Evolutionary conservation across 2,797 vertebrate genomes (phyloP).

Genomic region (Tiaroga cobitis): DNA sequence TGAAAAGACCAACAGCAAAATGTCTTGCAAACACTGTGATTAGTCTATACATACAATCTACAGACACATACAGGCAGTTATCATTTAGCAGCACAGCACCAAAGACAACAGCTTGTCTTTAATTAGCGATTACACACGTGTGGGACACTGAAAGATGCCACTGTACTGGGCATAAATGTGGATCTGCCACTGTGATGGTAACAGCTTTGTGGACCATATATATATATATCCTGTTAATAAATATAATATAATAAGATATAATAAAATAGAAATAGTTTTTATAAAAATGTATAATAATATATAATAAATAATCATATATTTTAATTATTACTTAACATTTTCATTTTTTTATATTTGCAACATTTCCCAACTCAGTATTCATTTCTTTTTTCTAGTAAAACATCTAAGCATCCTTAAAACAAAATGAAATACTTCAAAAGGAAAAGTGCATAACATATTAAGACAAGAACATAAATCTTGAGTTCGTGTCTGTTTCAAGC

Average conservation of each 20-base stretch:
- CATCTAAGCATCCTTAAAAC: neutral
- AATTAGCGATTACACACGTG: neutral
- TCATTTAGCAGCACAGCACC: slow-evolving; percentile 1
- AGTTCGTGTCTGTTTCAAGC: neutral
- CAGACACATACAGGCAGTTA: neutral
- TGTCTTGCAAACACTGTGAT: neutral
- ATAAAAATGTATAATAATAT: too few relatives aligned
- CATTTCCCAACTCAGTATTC: neutral
- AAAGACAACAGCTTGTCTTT: slow-evolving; percentile 10
- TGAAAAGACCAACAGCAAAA: slow-evolving; percentile 5
- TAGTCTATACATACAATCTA: neutral
- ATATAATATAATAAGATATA: too few relatives aligned
- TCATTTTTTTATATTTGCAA: neutral
- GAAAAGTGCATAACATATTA: neutral
- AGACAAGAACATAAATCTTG: neutral
- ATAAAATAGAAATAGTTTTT: too few relatives aligned
- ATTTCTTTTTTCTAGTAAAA: neutral
- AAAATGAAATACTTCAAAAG: neutral
- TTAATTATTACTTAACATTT: too few relatives aligned
- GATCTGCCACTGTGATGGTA: neutral
- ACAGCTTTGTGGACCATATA: neutral
- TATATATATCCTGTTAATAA: too few relatives aligned
- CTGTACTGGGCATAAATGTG: slow-evolving; percentile 11
- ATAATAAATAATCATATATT: too few relatives aligned
- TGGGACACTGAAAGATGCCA: neutral